phyloP scores from a whole-genome alignment of 2,797 vertebrate species.

The Cercopithecus hamlyni region DNA sequence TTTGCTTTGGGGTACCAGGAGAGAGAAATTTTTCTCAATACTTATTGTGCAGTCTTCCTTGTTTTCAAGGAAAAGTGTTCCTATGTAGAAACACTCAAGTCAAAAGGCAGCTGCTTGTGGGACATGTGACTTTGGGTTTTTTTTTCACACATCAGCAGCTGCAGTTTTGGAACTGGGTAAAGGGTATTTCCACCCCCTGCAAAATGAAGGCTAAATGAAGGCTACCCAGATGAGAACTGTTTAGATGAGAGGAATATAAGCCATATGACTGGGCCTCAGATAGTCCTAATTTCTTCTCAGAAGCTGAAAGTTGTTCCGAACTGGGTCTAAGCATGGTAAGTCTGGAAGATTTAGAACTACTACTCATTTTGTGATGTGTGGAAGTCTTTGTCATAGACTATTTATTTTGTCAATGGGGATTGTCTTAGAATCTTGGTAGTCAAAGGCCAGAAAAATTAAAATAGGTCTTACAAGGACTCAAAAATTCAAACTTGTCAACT shows the following conservation, averaged over 20 bases:
- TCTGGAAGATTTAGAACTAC: background rate
- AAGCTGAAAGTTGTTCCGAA: background rate
- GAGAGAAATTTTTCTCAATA: background rate
- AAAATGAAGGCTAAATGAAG: background rate
- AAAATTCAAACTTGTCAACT: background rate
- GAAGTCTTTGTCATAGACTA: background rate
- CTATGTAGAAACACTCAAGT: background rate
- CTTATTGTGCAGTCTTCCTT: background rate
- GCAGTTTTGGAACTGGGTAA: no score
- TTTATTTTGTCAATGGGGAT: background rate
- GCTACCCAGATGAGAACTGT: background rate
- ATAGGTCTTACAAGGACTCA: background rate
- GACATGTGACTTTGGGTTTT: background rate
- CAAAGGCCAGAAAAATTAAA: background rate
- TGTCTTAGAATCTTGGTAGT: background rate
- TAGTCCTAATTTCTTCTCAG: rapidly evolving
- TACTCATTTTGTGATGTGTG: background rate
- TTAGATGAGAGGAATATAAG: no score
- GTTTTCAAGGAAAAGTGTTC: background rate
- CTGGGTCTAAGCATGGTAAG: background rate
- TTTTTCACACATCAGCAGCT: background rate
- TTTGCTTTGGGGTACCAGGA: background rate
- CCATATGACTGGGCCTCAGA: background rate
- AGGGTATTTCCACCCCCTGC: background rate
- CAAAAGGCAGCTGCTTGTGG: background rate